A percentile compares a stretch with the other conserved stretches of the same genome.
Evolutionary conservation across 1,140 invertebrate genomes (phyloP).

Genomic region (Papilio dardanus): DNA sequence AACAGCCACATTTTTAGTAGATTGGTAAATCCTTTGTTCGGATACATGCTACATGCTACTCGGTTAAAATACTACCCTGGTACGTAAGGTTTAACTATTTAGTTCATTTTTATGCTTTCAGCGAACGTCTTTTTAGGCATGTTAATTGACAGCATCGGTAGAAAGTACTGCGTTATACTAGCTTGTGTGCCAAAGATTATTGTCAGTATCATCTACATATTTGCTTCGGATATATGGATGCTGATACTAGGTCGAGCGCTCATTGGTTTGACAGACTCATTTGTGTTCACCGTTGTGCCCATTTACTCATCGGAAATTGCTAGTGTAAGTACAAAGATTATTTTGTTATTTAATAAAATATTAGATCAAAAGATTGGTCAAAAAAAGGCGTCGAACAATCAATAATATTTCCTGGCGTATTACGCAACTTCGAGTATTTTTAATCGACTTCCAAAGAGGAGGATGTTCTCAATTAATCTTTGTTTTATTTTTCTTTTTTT

Average conservation of each 20-base stretch:
- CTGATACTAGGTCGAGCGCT: constrained; percentile 47
- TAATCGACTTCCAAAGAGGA: too few relatives aligned
- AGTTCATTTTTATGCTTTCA: constrained; percentile 49
- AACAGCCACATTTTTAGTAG: too few relatives aligned
- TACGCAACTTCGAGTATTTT: too few relatives aligned
- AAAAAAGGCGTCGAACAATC: too few relatives aligned
- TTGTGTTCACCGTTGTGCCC: constrained; percentile 48
- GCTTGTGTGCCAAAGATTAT: constrained; percentile 50
- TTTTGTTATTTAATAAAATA: background rate
- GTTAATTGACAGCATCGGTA: constrained; percentile 54
- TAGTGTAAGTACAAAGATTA: constrained; percentile 51
- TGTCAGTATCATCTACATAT: constrained; percentile 42
- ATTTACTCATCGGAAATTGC: constrained; percentile 65
- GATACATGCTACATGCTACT: too few relatives aligned
- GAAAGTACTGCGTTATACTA: constrained; percentile 54
- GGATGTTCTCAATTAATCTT: too few relatives aligned
- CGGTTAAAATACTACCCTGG: too few relatives aligned
- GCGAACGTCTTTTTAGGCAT: constrained; percentile 50
- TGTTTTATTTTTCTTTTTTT: too few relatives aligned
- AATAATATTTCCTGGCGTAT: too few relatives aligned
- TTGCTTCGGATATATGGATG: constrained; percentile 51
- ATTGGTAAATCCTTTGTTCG: too few relatives aligned
- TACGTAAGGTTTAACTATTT: too few relatives aligned
- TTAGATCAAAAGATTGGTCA: too few relatives aligned
- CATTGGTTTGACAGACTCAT: constrained; percentile 38